These are phyloP conservation scores for Recurvirostra avosetta DNA, from an alignment of 2,113 vertebrate species.

Conservation along the genomic window DNA sequence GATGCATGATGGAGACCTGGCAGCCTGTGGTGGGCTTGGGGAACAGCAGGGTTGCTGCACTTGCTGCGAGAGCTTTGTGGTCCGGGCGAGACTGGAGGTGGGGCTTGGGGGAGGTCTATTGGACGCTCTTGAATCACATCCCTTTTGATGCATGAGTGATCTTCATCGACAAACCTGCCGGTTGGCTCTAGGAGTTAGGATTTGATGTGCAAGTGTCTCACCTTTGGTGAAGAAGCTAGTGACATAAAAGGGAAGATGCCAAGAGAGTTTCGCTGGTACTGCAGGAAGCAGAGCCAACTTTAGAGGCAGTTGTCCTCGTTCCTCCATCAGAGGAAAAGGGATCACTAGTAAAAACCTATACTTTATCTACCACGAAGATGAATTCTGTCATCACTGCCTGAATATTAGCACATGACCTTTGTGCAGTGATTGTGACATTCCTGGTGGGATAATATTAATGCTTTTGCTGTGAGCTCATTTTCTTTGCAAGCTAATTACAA, in stretches of 20 bases:
- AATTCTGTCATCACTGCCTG: not conserved
- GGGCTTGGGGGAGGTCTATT: not conserved
- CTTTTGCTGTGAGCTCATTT: not conserved
- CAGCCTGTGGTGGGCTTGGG: not conserved
- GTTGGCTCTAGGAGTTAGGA: not conserved
- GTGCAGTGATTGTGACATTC: not conserved
- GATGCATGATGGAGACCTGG: not conserved
- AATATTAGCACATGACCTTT: not conserved
- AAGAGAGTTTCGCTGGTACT: not conserved
- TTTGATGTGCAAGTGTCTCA: not conserved
- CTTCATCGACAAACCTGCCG: not conserved
- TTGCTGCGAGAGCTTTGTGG: accelerated
- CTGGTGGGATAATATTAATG: not conserved
- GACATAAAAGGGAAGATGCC: not conserved
- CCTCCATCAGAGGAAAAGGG: not conserved
- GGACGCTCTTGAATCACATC: not conserved
- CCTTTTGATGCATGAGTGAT: not conserved
- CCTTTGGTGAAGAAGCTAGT: not conserved
- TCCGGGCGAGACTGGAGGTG: not conserved
- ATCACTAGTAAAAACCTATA: not conserved
- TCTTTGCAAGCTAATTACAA: not conserved
- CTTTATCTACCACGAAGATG: not conserved
- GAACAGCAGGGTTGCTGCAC: accelerated
- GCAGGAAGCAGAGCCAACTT: not conserved
- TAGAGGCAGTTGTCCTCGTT: not conserved